These are phyloP conservation scores for Chaunax sp. DNA, from an alignment of 2,797 vertebrate genomes.

Conservation along the genomic window DNA sequence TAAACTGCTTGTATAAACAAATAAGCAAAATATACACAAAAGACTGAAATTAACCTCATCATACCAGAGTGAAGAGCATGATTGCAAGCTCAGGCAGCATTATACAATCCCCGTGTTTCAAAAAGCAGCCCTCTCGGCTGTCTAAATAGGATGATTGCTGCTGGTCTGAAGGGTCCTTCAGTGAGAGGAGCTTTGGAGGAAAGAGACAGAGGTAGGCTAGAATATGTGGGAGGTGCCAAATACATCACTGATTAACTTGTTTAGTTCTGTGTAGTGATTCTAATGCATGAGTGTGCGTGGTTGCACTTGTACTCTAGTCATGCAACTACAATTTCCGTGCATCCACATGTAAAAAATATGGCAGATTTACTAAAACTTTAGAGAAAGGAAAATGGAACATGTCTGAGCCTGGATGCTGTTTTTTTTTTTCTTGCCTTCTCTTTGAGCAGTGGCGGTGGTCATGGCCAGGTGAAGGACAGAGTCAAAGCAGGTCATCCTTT, in stretches of 20 bases:
- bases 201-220: slow-evolving; percentile 62
- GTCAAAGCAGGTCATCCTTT: slow-evolving; percentile 52
- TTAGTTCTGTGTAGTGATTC: slow-evolving; percentile 26
- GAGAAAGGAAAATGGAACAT: slow-evolving; percentile 42
- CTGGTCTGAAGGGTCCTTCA: slow-evolving; percentile 83
- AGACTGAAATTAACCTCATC: slow-evolving; percentile 69
- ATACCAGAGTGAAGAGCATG: slow-evolving; percentile 65
- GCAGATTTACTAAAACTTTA: slow-evolving; percentile 24
- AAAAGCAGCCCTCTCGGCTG: slow-evolving; percentile 69
- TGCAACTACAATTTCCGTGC: slow-evolving; percentile 1
- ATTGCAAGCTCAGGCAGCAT: slow-evolving; percentile 62
- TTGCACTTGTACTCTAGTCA: slow-evolving; percentile 10
- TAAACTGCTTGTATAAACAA: slow-evolving; percentile 48
- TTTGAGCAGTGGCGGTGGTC: slow-evolving; percentile 36
- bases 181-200: slow-evolving; percentile 68
- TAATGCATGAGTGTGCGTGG: not conserved
- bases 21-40: slow-evolving; percentile 62
- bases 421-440: not conserved
- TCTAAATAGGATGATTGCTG: slow-evolving; percentile 83
- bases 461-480: slow-evolving; percentile 64
- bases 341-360: slow-evolving; percentile 7
- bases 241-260: slow-evolving; percentile 73
- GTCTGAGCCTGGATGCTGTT: slow-evolving; percentile 14
- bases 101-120: slow-evolving; percentile 62
- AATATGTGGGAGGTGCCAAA: slow-evolving; percentile 72